Evolutionary conservation across 2,113 vertebrate genomes (phyloP).

Genomic region (Phasianus colchicus): DNA sequence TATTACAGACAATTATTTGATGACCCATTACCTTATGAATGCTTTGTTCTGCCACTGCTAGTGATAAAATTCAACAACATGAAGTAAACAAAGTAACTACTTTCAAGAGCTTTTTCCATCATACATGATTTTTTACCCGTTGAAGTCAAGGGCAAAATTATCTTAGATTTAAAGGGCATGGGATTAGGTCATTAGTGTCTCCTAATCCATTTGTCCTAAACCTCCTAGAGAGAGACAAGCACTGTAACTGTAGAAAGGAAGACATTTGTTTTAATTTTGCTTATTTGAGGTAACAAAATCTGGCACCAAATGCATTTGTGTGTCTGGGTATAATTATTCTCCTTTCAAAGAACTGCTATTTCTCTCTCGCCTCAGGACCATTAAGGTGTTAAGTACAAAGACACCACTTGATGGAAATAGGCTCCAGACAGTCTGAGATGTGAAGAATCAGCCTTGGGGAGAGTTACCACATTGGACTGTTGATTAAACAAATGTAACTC

Average conservation of each 20-base stretch:
- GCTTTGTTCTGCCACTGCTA: background rate
- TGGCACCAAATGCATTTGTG: slow-evolving; percentile 81
- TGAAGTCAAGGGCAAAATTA: slow-evolving; percentile 17
- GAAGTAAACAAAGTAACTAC: background rate
- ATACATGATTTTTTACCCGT: background rate
- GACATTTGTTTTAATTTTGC: slow-evolving; percentile 80
- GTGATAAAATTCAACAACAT: background rate
- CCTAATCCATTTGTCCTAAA: slow-evolving; percentile 66
- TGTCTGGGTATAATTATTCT: slow-evolving; percentile 78
- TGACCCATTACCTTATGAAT: background rate
- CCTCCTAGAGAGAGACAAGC: slow-evolving; percentile 30
- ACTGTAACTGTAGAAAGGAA: slow-evolving; percentile 77
- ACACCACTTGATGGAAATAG: slow-evolving; percentile 73
- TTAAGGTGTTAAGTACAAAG: slow-evolving; percentile 84
- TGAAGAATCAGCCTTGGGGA: slow-evolving; percentile 62
- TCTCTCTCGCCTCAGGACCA: slow-evolving; percentile 67
- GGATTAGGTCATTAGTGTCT: slow-evolving; percentile 50
- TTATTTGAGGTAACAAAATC: slow-evolving; percentile 82
- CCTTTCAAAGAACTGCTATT: slow-evolving; percentile 70
- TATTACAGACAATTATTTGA: background rate
- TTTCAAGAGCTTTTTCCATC: background rate
- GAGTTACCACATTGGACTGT: slow-evolving; percentile 70
- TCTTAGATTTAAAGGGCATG: slow-evolving; percentile 28
- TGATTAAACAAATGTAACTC: slow-evolving; percentile 77
- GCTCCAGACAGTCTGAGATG: slow-evolving; percentile 86